Conservation (phyloP, 2,797 vertebrate species). For the Clarias platycephalus region DNA sequence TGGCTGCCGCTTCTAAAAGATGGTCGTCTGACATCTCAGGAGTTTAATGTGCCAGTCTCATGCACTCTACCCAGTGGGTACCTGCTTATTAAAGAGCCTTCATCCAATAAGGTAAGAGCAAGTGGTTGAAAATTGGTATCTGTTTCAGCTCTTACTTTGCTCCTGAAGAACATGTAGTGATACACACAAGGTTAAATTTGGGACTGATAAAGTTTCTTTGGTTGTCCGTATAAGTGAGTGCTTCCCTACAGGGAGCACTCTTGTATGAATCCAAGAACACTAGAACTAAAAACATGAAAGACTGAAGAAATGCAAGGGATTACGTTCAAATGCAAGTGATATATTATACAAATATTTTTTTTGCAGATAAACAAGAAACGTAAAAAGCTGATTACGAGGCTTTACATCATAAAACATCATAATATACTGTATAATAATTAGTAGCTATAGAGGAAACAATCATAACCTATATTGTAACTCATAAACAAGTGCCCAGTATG, state of each 20-base stretch:
- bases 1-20: constrained; percentile 93
- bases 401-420: neutral
- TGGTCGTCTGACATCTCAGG: constrained; percentile 86
- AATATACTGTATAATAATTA: no score
- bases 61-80: constrained; percentile 86
- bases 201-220: no score
- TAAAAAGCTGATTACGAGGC: neutral
- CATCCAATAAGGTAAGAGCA: constrained; percentile 81
- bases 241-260: neutral
- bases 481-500: neutral
- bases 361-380: neutral
- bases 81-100: constrained; percentile 84
- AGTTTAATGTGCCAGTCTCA: constrained; percentile 86
- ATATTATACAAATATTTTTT: neutral
- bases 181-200: neutral
- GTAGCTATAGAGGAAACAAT: neutral
- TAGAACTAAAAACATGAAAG: neutral
- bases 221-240: neutral
- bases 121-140: neutral
- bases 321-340: neutral
- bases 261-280: neutral
- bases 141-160: neutral
- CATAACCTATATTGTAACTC: neutral
- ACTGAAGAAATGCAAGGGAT: neutral
- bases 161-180: neutral